phyloP scores from a whole-genome alignment of 1,140 invertebrate species.

The Dendroctonus valens region DNA sequence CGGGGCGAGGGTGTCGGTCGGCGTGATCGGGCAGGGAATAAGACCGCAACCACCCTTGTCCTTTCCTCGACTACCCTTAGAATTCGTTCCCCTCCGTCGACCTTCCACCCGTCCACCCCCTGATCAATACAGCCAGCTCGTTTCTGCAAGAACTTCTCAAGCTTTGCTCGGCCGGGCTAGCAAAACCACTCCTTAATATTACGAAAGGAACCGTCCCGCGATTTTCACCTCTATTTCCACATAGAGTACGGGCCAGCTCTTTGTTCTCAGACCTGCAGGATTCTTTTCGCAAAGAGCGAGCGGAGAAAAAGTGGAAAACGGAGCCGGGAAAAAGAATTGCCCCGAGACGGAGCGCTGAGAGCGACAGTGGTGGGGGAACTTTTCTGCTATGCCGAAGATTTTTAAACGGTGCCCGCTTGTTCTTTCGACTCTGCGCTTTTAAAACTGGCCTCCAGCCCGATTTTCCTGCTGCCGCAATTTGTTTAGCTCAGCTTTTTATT shows the following conservation, averaged over 20 bases:
- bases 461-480: conserved; percentile 14
- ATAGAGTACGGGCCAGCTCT: conserved; percentile 34
- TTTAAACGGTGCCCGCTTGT: conserved; percentile 29
- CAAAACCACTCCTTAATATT: conserved; percentile 48
- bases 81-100: conserved; percentile 35
- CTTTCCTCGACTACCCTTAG: conserved; percentile 49
- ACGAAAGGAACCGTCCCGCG: conserved; percentile 39
- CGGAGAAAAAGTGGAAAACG: conserved; percentile 33
- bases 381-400: conserved; percentile 22
- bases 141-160: conserved; percentile 48
- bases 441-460: conserved; percentile 6
- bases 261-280: conserved; percentile 34
- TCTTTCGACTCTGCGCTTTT: conserved; percentile 22
- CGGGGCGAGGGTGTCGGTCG: conserved; percentile 36
- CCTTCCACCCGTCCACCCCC: conserved; percentile 37
- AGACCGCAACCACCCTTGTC: conserved; percentile 50
- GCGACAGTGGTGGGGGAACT: conserved; percentile 19
- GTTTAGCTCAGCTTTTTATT: conserved; percentile 23
- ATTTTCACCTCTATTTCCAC: conserved; percentile 41
- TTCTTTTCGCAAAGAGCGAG: conserved; percentile 30
- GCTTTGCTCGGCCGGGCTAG: conserved; percentile 49
- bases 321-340: conserved; percentile 28
- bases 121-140: conserved; percentile 50
- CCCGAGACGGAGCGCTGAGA: conserved; percentile 19
- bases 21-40: conserved; percentile 47